Conservation (phyloP, 2,113 vertebrate species). For the Irena cyanogastra region DNA sequence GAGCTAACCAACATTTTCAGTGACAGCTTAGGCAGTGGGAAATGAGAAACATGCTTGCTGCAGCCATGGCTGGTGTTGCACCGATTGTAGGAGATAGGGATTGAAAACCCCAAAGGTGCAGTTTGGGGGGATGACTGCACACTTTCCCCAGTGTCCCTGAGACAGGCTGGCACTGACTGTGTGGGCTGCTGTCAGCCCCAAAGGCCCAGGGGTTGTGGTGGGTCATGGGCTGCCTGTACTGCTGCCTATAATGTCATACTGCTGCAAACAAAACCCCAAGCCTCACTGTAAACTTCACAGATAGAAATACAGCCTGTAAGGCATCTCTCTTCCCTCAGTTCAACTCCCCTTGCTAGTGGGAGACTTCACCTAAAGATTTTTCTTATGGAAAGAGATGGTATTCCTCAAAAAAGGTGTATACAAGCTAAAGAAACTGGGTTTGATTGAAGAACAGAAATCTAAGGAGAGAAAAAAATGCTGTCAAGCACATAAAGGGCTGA, state of each 20-base stretch:
- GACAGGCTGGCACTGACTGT: not conserved
- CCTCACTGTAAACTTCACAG: not conserved
- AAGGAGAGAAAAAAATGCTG: not conserved
- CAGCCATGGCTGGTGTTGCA: accelerated
- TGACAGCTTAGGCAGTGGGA: not conserved
- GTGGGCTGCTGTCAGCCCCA: not conserved
- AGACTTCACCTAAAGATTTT: not conserved
- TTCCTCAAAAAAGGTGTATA: not conserved
- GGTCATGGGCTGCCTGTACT: not conserved
- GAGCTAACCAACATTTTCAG: not conserved
- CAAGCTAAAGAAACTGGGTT: not conserved
- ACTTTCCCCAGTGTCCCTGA: not conserved
- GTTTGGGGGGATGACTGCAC: not conserved
- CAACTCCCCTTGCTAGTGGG: not conserved
- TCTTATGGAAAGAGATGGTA: not conserved
- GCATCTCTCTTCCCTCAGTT: not conserved
- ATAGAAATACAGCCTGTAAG: not conserved
- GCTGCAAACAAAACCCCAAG: not conserved
- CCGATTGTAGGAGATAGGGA: not conserved
- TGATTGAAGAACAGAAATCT: not conserved
- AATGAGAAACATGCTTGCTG: not conserved
- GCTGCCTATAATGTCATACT: not conserved
- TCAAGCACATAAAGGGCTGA: not conserved
- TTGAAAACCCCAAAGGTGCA: not conserved
- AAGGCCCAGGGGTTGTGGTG: not conserved